Evolutionary conservation across 2,888 invertebrate genomes (phyloP), one percentile per base, ranked within the genome.

Genomic region (Hymenopus coronatus): DNA sequence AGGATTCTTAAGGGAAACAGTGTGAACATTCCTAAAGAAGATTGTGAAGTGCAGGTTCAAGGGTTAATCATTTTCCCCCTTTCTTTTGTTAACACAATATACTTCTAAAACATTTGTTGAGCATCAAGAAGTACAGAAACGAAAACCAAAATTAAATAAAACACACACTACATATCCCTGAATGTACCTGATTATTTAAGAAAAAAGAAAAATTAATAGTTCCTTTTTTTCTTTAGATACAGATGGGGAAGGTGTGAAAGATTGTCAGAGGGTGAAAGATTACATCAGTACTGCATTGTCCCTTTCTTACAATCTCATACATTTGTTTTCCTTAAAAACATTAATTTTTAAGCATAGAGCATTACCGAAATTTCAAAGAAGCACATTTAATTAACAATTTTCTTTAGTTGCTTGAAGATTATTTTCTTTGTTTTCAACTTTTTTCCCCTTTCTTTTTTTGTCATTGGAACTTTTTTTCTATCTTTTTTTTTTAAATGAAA

Each of bases 141-240:
- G 25, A 70, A 70, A 25, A 70, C 40, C 15, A 20, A 70, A 70
- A 70, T 70, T 40, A 86, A 81, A 70, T 54, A 86, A 28, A 81
- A 86, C 86, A 86, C 81, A 86, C 86, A 86, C 86, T 86, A 86
- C 28, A 86, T 70, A 70, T 86, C 86, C 86, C 86, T 86, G 86
- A 86, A 86, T 86, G 27, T 86, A 86, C 25, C 28, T 81, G 81
- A 30, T 30, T 85, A 28, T 30, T 84, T 28, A 84, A 33, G 54
- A 81, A 86, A 86, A 86, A 28, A 85, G 54, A 85, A 85, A 28
- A 46, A 54, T 14, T 12, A 33, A 40, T 40, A 12, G 4, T 70
- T 70, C 20, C 54, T 25, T 70, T 70, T 70, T 2, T 70, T 70
- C 54, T 70, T 70, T 70, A 70, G 54, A 70, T 70, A 70, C 54